Conservation (phyloP, 23 tunicate species). For the Trididemnum nubilum region DNA sequence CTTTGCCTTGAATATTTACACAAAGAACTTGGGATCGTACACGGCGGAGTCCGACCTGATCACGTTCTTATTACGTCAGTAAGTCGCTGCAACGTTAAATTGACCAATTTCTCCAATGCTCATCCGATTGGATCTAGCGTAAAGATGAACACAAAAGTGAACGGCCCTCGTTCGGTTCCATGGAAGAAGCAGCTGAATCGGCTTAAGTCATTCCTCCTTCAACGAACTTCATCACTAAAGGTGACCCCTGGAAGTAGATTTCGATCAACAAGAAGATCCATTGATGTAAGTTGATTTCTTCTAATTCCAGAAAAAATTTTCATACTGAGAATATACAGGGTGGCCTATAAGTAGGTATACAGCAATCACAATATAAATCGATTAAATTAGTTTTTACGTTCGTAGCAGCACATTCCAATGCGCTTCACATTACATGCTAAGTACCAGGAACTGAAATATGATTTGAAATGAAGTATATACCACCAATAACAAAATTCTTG, state of each 20-base stretch:
- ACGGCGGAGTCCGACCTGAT: constrained; percentile 52
- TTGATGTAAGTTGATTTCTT: constrained; percentile 16
- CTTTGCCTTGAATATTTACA: constrained; percentile 40
- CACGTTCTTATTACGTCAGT: constrained; percentile 40
- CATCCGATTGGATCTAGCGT: constrained; percentile 48
- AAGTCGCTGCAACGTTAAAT: constrained; percentile 49
- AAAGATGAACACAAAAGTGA: constrained; percentile 31
- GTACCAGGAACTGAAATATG: no score
- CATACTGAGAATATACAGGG: no score
- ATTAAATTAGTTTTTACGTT: no score
- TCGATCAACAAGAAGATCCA: constrained; percentile 2
- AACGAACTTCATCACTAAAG: constrained; percentile 41
- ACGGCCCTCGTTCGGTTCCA: neutral
- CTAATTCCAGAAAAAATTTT: neutral
- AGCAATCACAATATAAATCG: no score
- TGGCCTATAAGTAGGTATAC: no score
- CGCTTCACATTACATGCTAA: no score
- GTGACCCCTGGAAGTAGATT: constrained; percentile 8
- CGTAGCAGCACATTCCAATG: no score
- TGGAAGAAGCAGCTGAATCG: constrained; percentile 10
- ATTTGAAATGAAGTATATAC: no score
- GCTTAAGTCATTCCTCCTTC: constrained; percentile 32
- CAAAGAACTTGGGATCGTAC: constrained; percentile 37
- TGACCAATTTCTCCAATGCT: constrained; percentile 48
- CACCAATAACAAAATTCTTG: no score